Evolutionary conservation across 2,888 invertebrate genomes (phyloP).

Genomic region (Acleris laterana): DNA sequence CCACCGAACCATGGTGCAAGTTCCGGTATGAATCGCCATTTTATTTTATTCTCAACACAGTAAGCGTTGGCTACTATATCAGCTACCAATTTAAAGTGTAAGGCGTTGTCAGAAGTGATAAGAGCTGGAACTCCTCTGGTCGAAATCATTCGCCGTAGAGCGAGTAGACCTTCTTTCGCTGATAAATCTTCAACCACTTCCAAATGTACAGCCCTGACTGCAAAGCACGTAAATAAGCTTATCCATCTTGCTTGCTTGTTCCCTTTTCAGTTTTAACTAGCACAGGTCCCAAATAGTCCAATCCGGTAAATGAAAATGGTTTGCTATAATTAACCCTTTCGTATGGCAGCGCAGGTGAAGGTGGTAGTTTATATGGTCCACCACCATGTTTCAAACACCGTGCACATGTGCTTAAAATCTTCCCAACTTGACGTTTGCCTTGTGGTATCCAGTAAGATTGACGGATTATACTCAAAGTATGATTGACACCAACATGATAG

Average conservation of each 20-base stretch:
- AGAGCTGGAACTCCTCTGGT: constrained; percentile 20
- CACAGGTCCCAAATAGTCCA: constrained; percentile 10
- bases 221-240: constrained; percentile 2
- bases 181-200: constrained; percentile 33
- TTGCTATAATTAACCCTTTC: constrained; percentile 9
- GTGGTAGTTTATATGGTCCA: constrained; percentile 6
- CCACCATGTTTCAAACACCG: constrained; percentile 5
- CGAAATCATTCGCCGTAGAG: constrained; percentile 25
- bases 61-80: constrained; percentile 31
- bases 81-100: constrained; percentile 32
- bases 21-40: constrained; percentile 39
- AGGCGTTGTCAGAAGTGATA: constrained; percentile 39
- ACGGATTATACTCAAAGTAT: neutral
- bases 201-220: constrained; percentile 33
- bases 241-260: constrained; percentile 10
- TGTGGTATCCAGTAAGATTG: constrained; percentile 11
- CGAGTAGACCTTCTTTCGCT: constrained; percentile 35
- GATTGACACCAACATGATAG: neutral
- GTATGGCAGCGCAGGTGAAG: constrained; percentile 2
- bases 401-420: neutral
- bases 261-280: neutral
- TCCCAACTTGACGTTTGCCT: constrained; percentile 1
- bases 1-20: constrained; percentile 39
- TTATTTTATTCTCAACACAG: constrained; percentile 33
- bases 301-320: neutral